These are phyloP conservation scores for Telenomus remus DNA, from an alignment of 1,140 invertebrate genomes.

Conservation along the genomic window DNA sequence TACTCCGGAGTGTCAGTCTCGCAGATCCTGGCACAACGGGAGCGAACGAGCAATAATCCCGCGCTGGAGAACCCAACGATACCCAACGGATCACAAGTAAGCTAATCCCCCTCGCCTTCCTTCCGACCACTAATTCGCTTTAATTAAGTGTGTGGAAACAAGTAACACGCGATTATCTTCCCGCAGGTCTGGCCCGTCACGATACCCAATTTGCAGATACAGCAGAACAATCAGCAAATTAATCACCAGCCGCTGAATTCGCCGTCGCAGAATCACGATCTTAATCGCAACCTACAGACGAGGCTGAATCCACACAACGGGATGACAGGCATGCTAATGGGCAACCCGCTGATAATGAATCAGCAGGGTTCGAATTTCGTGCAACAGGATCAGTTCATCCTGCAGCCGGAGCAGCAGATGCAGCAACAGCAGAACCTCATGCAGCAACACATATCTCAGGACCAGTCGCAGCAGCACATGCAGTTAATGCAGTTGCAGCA, in stretches of 20 bases:
- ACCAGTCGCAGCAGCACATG: constrained; percentile 66
- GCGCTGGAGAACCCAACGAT: constrained; percentile 64
- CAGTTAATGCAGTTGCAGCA: constrained; percentile 58
- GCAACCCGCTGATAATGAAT: constrained; percentile 72
- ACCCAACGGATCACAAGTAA: constrained; percentile 71
- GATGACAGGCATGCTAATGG: constrained; percentile 71
- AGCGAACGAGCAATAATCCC: constrained; percentile 71
- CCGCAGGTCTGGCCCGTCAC: constrained; percentile 72
- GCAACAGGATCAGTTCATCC: constrained; percentile 65
- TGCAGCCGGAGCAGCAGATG: constrained; percentile 68
- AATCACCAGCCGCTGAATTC: constrained; percentile 66
- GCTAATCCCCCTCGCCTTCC: constrained; percentile 6
- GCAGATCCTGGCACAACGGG: constrained; percentile 80
- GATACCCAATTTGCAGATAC: constrained; percentile 68
- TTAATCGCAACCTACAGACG: constrained; percentile 66
- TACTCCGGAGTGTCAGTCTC: constrained; percentile 80
- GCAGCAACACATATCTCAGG: constrained; percentile 69
- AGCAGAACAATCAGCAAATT: constrained; percentile 67
- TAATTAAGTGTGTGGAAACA: neutral
- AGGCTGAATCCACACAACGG: constrained; percentile 66
- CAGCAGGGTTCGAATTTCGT: constrained; percentile 68
- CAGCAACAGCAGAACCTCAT: constrained; percentile 64
- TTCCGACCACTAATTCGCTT: neutral
- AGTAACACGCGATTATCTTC: constrained; percentile 1
- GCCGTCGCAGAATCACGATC: constrained; percentile 65